Evolutionary conservation across 2,797 vertebrate genomes (phyloP).

Genomic region (Harpagifer antarcticus): DNA sequence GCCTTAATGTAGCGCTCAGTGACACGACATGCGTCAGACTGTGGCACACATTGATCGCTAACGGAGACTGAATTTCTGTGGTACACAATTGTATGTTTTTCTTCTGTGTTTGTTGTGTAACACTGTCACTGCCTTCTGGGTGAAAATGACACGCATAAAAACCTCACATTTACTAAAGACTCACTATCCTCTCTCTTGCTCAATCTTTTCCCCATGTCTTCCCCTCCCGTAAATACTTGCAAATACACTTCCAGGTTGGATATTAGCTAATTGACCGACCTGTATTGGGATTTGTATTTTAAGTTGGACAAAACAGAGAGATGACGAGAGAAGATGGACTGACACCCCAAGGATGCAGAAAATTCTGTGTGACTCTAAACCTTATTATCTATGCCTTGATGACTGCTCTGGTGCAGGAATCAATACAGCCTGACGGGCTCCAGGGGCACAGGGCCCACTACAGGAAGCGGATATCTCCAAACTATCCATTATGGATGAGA

Average conservation of each 20-base stretch:
- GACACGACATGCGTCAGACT: slow-evolving; percentile 34
- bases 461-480: slow-evolving; percentile 67
- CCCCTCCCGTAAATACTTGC: not conserved
- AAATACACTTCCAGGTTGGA: not conserved
- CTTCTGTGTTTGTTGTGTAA: slow-evolving; percentile 26
- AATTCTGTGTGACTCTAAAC: slow-evolving; percentile 59
- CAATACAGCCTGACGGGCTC: slow-evolving; percentile 66
- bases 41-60: slow-evolving; percentile 10
- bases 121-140: slow-evolving; percentile 17
- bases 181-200: not conserved
- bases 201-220: not conserved
- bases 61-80: slow-evolving; percentile 5
- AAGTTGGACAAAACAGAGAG: slow-evolving; percentile 24
- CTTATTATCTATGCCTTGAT: slow-evolving; percentile 74
- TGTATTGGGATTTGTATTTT: slow-evolving; percentile 35
- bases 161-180: not conserved
- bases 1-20: slow-evolving; percentile 24
- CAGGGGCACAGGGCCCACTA: slow-evolving; percentile 50
- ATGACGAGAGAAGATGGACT: slow-evolving; percentile 39
- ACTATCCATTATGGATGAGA: slow-evolving; percentile 75
- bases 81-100: not conserved
- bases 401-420: slow-evolving; percentile 64
- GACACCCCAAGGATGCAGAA: slow-evolving; percentile 47
- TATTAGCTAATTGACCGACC: slow-evolving; percentile 25
- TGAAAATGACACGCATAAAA: slow-evolving; percentile 22